Conservation (phyloP, 1,140 invertebrate species). For the Euglossa dilemma region DNA sequence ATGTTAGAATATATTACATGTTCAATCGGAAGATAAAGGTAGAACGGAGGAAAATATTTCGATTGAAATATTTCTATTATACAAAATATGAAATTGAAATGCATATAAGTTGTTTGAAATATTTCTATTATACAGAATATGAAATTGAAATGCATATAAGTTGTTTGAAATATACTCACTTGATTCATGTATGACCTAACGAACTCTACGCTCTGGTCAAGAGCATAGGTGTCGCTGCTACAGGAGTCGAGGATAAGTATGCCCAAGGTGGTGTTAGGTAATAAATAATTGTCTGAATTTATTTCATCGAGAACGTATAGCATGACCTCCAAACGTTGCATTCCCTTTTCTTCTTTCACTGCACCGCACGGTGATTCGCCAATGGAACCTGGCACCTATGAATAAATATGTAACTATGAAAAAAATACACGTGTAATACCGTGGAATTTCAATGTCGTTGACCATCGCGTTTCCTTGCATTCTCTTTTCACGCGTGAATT, state of each 20-base stretch:
- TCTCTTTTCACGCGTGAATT: not conserved
- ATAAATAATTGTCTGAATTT: constrained; percentile 84
- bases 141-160: no score
- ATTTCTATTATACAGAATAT: no score
- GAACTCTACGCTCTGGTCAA: constrained; percentile 91
- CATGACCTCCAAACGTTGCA: constrained; percentile 90
- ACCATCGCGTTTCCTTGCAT: not conserved
- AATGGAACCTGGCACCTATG: constrained; percentile 66
- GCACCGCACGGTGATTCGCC: constrained; percentile 84
- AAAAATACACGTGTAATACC: constrained; percentile 9
- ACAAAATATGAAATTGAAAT: no score
- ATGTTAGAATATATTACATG: no score
- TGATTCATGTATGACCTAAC: constrained; percentile 86
- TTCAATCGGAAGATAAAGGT: no score
- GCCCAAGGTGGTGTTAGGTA: constrained; percentile 86
- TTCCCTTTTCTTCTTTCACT: constrained; percentile 88
- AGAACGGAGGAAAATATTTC: no score
- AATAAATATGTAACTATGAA: no score
- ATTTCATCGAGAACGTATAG: constrained; percentile 88
- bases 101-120: no score
- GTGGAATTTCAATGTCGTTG: not conserved
- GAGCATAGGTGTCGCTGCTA: constrained; percentile 88
- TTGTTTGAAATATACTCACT: constrained; percentile 74
- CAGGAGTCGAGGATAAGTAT: constrained; percentile 89
- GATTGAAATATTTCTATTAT: no score